Evolutionary conservation across 2,888 invertebrate genomes (phyloP), one percentile per base, ranked within the genome.

Genomic region (Drosophila setosimentum): DNA sequence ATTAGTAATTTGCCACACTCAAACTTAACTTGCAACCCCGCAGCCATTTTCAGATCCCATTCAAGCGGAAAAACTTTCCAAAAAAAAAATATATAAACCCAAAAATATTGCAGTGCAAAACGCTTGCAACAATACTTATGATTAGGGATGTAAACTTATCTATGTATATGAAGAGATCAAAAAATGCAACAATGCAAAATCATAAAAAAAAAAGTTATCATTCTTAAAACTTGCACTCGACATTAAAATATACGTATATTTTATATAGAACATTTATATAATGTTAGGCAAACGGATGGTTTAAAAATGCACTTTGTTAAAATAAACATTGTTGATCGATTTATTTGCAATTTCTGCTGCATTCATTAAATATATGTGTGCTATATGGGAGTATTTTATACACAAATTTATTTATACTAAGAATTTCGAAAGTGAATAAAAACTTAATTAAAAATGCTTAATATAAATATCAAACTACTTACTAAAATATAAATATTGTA

Each of bases 1-100:
- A 79, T 78, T 78, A 79, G 68, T 78, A 64, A 78, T 78, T 76
- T 65, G 45, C 76, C 48, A 53, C 69, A 40, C 54, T 67, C 54
- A 53, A 51, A 54, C 35, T 21, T 45, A 32, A 35, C 40, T 30
- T 27, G 35, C 30, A 48, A 29, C 42, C 29, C 24, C 24, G n/a
- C 3, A n/a, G 18, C 27, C n/a, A 42, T 29, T 27, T 27, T 21
- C 45, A 21, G 24, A 37, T 37, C 30, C 27, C n/a, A 7, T 54
- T 73, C 71, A 57, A 27, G 54, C 54, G 54, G 24, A 60, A 53
- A 55, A 48, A 40, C 21, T 49, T 40, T 13, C 0, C 35, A 45
- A 24, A 16, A 45, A 45, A 24, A 53, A 62, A 55, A 55, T n/a
- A n/a, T n/a, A n/a, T n/a, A n/a, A 35, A 40, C 13, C 42, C 49